A percentile compares a stretch with the other conserved stretches of the same genome.
Conservation (phyloP, 2,113 vertebrate genomes). For the Rallus limicola region DNA sequence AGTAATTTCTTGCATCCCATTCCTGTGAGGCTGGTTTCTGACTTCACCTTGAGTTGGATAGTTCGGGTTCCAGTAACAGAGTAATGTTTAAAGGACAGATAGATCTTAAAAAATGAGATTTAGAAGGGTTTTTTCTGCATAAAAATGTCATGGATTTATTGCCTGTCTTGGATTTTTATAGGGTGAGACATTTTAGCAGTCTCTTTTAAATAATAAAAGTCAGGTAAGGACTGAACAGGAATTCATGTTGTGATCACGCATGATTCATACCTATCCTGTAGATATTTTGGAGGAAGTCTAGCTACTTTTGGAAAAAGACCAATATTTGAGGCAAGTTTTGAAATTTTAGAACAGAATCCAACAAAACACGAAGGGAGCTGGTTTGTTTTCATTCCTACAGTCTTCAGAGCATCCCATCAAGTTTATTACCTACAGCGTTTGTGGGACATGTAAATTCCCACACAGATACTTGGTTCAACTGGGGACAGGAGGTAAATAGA, state of each 20-base stretch:
- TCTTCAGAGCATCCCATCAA: not conserved
- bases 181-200: not conserved
- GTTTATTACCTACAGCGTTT: not conserved
- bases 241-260: not conserved
- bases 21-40: not conserved
- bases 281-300: not conserved
- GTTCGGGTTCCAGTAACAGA: not conserved
- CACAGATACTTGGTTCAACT: not conserved
- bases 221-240: not conserved
- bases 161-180: not conserved
- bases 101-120: not conserved
- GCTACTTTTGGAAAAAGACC: not conserved
- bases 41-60: not conserved
- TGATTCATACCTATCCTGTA: not conserved
- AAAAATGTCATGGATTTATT: not conserved
- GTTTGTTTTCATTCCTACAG: not conserved
- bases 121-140: not conserved
- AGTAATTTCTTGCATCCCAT: not conserved
- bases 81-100: not conserved
- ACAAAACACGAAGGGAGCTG: not conserved
- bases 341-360: not conserved
- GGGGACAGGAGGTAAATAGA: not conserved
- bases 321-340: not conserved
- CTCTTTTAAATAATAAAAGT: not conserved
- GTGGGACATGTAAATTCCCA: not conserved